Base-by-base conservation (phyloP, 2,113 vertebrate species). In the Litocranius walleri region DNA sequence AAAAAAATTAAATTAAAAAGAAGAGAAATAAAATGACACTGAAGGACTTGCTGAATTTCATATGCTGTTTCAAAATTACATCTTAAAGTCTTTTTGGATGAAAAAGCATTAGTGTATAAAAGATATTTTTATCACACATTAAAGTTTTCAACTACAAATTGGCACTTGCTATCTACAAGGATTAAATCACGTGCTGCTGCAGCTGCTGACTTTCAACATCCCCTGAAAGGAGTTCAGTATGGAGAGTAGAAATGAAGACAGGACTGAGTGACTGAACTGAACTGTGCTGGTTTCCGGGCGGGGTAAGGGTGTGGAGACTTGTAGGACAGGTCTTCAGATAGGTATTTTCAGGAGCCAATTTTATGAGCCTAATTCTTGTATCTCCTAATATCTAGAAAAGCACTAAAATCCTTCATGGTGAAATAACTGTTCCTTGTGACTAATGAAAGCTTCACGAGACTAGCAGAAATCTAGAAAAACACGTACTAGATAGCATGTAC, bases 91-190 rank as follows among this genome's bases (percentile, higher is more conserved):
- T 59, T 78, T 61, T 80, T 36, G 80, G 45, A 64, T 62, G 45
- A 62, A 82, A 81, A 91, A 36, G 16, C 80, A 89, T 30, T 54
- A 71, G 50, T 40, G 23, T 48, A 45, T 48, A 91, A 82, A 91
- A 91, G 77, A 82, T 52, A 89, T 90, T 91, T 81, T 59, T 91
- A 91, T 57, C 54, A 81, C 77, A 82, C 36, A 48, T 50, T 91
- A 50, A 91, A n/a, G 61, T 82, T 40, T 40, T 74, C 71, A 43
- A 23, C 36, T 43, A 74, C 21, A 43, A 74, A 43, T 14, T 43
- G 71, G 36, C 71, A 43, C 21, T 43, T 74, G 36, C 21, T 74
- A 43, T 43, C 71, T 25, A 74, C 11, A 74, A 74, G 36, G 71
- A 43, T 74, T 25, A 43, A 74, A 43, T 27, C 71, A 74, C 3